Percentiles rank a stretch among this genome's conserved stretches.
Conservation (phyloP, 2,113 vertebrate species). For the Neofelis nebulosa region DNA sequence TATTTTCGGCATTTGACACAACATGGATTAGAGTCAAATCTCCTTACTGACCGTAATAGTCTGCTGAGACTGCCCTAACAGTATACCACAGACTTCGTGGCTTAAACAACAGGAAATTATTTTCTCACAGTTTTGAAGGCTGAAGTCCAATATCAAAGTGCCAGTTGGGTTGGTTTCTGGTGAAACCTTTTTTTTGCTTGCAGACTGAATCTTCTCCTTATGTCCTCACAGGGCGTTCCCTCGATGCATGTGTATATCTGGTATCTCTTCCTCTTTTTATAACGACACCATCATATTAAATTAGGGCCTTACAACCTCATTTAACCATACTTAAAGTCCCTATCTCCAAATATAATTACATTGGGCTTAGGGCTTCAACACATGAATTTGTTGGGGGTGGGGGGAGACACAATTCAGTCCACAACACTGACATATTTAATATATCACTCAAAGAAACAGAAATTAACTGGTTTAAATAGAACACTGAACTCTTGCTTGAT, state of each 20-base stretch:
- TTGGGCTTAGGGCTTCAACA: not conserved
- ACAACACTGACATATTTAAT: slow-evolving; percentile 7
- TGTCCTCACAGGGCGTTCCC: not conserved
- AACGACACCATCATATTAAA: not conserved
- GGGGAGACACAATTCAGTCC: not conserved
- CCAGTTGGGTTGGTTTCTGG: not conserved
- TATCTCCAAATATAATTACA: not conserved
- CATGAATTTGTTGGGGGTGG: not conserved
- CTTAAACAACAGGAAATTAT: not conserved
- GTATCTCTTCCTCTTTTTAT: not conserved
- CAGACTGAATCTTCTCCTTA: not conserved
- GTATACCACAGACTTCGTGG: not conserved
- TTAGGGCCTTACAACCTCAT: not conserved
- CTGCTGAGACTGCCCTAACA: not conserved
- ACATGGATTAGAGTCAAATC: not conserved
- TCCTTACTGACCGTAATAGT: not conserved
- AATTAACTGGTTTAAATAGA: not conserved
- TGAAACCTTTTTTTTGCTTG: not conserved
- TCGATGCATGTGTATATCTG: accelerated
- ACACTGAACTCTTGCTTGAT: not conserved
- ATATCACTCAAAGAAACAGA: not conserved
- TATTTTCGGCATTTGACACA: not conserved
- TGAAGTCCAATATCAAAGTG: not conserved
- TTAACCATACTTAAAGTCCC: not conserved
- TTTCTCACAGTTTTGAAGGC: not conserved